Evolutionary conservation across 1,140 invertebrate species (phyloP).

Genomic region (Trichonephila clavata): DNA sequence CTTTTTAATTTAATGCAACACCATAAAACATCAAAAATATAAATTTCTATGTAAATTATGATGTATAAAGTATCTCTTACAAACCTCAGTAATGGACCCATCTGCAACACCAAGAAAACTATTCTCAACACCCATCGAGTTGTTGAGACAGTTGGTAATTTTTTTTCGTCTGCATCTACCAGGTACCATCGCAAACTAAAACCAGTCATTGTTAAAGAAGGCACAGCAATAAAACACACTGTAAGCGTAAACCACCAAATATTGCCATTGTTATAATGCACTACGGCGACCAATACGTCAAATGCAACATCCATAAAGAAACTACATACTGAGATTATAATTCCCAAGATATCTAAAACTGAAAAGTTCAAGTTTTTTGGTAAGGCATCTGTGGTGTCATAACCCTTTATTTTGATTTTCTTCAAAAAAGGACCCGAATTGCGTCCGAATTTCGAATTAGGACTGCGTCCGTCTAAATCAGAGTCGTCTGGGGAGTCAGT

Average conservation of each 20-base stretch:
- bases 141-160: constrained; percentile 68
- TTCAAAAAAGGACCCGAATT: constrained; percentile 69
- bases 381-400: constrained; percentile 69
- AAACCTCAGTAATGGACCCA: constrained; percentile 78
- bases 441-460: constrained; percentile 47
- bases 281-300: constrained; percentile 77
- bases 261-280: constrained; percentile 77
- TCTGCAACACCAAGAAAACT: constrained; percentile 77
- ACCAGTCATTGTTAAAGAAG: constrained; percentile 79
- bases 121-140: constrained; percentile 77
- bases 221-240: constrained; percentile 79
- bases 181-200: constrained; percentile 80
- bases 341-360: constrained; percentile 76
- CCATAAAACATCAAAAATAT: too few relatives aligned
- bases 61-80: background rate
- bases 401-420: constrained; percentile 75
- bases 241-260: constrained; percentile 79
- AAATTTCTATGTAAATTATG: too few relatives aligned
- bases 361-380: constrained; percentile 77
- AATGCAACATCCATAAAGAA: constrained; percentile 78
- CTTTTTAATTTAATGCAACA: too few relatives aligned
- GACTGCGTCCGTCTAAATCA: constrained; percentile 60
- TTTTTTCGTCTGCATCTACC: constrained; percentile 75
- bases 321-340: constrained; percentile 78
- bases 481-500: constrained; percentile 75